phyloP scores from a whole-genome alignment of 2,113 vertebrate genomes.

The Trichomycterus rosablanca region DNA sequence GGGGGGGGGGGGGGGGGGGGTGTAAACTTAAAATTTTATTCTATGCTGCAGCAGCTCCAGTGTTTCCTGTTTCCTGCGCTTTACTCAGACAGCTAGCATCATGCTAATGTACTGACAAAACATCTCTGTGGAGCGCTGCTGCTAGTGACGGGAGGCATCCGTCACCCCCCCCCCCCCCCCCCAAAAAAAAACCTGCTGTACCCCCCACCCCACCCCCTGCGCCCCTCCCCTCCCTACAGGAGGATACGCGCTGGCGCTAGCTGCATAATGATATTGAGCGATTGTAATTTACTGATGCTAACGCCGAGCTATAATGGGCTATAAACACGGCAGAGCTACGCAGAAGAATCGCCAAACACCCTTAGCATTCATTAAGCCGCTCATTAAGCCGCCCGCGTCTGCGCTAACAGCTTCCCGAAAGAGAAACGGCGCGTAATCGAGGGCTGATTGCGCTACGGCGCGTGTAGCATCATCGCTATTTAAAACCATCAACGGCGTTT shows the following conservation, averaged over 20 bases:
- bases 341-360: slow-evolving; percentile 71
- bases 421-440: slow-evolving; percentile 70
- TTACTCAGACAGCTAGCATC: no score
- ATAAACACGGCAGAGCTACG: slow-evolving; percentile 69
- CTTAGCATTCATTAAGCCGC: slow-evolving; percentile 74
- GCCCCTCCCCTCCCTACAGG: no score
- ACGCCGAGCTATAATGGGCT: slow-evolving; percentile 73
- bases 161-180: no score
- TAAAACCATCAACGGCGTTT: slow-evolving; percentile 40
- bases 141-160: no score
- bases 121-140: no score
- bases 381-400: slow-evolving; percentile 70
- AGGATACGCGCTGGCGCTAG: slow-evolving; percentile 56
- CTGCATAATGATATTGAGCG: slow-evolving; percentile 72
- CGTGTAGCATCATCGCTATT: slow-evolving; percentile 61
- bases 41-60: no score
- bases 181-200: no score
- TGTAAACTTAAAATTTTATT: no score
- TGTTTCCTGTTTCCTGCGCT: no score
- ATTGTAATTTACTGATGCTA: slow-evolving; percentile 77
- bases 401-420: slow-evolving; percentile 66
- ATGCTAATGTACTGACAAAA: no score
- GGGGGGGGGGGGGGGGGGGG: no score
- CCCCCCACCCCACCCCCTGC: no score
- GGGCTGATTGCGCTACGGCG: slow-evolving; percentile 70